Evolutionary conservation across 2,797 vertebrate genomes (phyloP).

Genomic region (Cichlasoma orientale): DNA sequence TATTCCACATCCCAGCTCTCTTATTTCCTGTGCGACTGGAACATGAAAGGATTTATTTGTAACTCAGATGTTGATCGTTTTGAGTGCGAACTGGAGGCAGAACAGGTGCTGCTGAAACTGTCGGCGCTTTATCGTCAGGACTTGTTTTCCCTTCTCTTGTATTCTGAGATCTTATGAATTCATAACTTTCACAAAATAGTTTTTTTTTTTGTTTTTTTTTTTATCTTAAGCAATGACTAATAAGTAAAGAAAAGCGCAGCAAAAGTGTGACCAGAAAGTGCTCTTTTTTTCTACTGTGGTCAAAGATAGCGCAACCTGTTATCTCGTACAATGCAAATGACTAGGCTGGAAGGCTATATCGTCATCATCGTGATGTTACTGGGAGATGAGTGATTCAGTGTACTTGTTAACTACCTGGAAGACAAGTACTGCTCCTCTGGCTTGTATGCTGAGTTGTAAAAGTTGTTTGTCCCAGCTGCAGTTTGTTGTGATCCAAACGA

Average conservation of each 20-base stretch:
- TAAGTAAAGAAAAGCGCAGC: not conserved
- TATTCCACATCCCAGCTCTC: conserved; percentile 34
- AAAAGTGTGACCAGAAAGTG: no score
- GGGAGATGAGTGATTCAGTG: not conserved
- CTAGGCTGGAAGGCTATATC: no score
- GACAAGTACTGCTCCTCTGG: not conserved
- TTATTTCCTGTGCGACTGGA: conserved; percentile 45
- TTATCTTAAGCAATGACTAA: no score
- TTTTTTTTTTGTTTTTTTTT: no score
- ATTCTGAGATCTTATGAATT: not conserved
- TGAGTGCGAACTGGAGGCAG: conserved; percentile 3
- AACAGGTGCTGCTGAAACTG: conserved; percentile 5
- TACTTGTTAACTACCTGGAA: not conserved
- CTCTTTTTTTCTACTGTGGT: not conserved
- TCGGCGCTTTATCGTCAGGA: accelerated
- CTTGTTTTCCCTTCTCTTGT: not conserved
- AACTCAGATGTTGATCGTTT: conserved; percentile 26
- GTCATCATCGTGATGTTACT: no score
- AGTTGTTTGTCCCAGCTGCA: not conserved
- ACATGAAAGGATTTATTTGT: conserved; percentile 50
- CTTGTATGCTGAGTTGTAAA: not conserved
- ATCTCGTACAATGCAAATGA: no score
- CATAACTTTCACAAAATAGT: not conserved
- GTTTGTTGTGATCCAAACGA: conserved; percentile 35
- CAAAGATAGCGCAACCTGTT: not conserved